Base-by-base conservation (phyloP, 2,797 vertebrate species). In the Merluccius polli region DNA sequence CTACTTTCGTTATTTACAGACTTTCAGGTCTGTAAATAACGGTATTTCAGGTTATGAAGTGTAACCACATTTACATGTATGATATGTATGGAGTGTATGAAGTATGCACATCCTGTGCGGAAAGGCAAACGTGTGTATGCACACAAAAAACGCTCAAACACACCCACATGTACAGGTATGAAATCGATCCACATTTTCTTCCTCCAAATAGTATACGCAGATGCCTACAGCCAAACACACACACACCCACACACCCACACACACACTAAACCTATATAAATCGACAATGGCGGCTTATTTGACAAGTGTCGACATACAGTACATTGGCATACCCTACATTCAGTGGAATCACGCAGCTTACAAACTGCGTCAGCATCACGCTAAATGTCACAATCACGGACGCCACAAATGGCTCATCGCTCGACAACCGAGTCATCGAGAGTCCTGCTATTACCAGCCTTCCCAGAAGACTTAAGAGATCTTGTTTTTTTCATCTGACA, bases 361-460 rank as follows among this genome's bases (percentile, higher is more conserved):
- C 86, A 90, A 90, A 92, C 89, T 89, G 83, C 15, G 48, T 6
- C 89, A 83, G 83, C 87, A 84, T 90, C 86, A 83, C 88, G 84
- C 83, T 86, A 91, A 92, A 91, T 90, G 87, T 87, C 85, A 88
- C 86, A 83, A 80, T 84, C 87, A 85, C 77, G 84, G 87, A 89
- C 88, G 89, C 89, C 87, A 83, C 88, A 90, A 92, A 89, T 86
- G 85, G 86, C 86, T 89, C 75, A 86, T 83, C 89, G 88, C 86
- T 85, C 83, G 84, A 87, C 80, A 85, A 86, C 79, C 73, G 52
- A 79, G 75, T 86, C 83, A 83, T 81, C 79, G 36, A 70, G 76
- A 24, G 16, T 52, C 78, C 76, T 75, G 75, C 74, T 82, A 87
- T 90, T 89, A 82, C 88, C 81, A 83, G 82, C 82, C 82, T 41